Conservation (phyloP, 2,113 vertebrate genomes). For the Platichthys flesus region DNA sequence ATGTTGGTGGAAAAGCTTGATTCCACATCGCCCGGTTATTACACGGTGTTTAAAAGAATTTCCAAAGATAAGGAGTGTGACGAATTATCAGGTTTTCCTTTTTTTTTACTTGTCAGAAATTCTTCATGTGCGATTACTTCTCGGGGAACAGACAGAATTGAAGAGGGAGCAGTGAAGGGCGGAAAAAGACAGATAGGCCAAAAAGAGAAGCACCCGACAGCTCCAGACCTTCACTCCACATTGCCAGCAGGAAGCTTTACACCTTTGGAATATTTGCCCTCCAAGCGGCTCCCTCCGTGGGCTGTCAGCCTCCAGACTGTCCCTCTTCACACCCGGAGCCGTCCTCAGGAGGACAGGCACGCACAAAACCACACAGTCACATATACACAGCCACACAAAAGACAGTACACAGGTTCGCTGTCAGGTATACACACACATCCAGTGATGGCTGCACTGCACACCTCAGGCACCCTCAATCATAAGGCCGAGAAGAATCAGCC, state of each 20-base stretch:
- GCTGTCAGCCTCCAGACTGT: slow-evolving; percentile 61
- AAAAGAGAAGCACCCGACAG: slow-evolving; percentile 54
- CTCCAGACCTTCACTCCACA: slow-evolving; percentile 45
- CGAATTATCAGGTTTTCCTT: slow-evolving; percentile 1
- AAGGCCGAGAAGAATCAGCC: slow-evolving; percentile 47
- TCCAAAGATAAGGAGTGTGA: slow-evolving; percentile 11
- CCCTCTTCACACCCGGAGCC: slow-evolving; percentile 56
- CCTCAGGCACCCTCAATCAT: slow-evolving; percentile 40
- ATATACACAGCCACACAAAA: slow-evolving; percentile 34
- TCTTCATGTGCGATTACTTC: slow-evolving; percentile 37
- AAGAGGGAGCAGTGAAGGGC: slow-evolving; percentile 32
- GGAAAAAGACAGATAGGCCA: slow-evolving; percentile 36
- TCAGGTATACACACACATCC: slow-evolving; percentile 34
- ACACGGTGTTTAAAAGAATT: slow-evolving; percentile 17
- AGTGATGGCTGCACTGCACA: slow-evolving; percentile 16
- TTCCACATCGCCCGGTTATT: slow-evolving; percentile 20
- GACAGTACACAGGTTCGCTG: slow-evolving; percentile 39
- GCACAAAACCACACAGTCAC: slow-evolving; percentile 41
- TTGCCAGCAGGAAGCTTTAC: slow-evolving; percentile 50
- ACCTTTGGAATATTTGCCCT: slow-evolving; percentile 50
- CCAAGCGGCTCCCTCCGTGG: slow-evolving; percentile 41
- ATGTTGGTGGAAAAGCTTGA: slow-evolving; percentile 10
- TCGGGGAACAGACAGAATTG: slow-evolving; percentile 13
- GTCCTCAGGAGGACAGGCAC: slow-evolving; percentile 46
- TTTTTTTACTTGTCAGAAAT: slow-evolving; percentile 28